Percentiles rank a stretch among this genome's conserved stretches.
Conservation (phyloP, 2,797 vertebrate species). For the Pantherophis alleghaniensis region DNA sequence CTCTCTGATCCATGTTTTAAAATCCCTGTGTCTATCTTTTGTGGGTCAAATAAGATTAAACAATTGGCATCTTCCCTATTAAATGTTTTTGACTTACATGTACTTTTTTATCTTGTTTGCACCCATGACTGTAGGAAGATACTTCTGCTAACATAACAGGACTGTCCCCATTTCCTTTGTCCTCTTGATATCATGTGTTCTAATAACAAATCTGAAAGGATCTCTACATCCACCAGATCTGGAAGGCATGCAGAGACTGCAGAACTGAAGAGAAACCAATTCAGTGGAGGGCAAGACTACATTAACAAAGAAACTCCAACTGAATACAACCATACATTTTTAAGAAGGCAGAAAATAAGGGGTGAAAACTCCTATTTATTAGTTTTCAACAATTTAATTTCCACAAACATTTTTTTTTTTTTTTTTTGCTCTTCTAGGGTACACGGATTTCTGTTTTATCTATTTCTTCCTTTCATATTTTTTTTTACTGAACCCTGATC, state of each 20-base stretch:
- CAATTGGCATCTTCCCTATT: slow-evolving; percentile 25
- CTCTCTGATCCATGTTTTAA: slow-evolving; percentile 11
- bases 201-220: neutral
- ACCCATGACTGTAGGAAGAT: neutral
- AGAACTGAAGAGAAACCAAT: neutral
- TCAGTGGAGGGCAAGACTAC: neutral
- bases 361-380: neutral
- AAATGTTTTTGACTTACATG: neutral
- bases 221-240: neutral
- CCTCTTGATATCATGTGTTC: slow-evolving; percentile 40
- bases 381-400: neutral
- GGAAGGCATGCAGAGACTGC: neutral
- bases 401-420: neutral
- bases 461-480: slow-evolving; percentile 8
- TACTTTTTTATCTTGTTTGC: neutral
- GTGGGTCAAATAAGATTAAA: neutral
- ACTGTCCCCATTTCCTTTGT: neutral
- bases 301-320: neutral
- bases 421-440: neutral
- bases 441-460: neutral
- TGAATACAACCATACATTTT: slow-evolving; percentile 2
- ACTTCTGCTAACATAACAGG: neutral
- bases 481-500: neutral
- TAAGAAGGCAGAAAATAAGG: neutral
- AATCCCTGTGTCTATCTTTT: slow-evolving; percentile 6